phyloP scores from a whole-genome alignment of 2,113 vertebrate genomes.

The Montifringilla adamsi region DNA sequence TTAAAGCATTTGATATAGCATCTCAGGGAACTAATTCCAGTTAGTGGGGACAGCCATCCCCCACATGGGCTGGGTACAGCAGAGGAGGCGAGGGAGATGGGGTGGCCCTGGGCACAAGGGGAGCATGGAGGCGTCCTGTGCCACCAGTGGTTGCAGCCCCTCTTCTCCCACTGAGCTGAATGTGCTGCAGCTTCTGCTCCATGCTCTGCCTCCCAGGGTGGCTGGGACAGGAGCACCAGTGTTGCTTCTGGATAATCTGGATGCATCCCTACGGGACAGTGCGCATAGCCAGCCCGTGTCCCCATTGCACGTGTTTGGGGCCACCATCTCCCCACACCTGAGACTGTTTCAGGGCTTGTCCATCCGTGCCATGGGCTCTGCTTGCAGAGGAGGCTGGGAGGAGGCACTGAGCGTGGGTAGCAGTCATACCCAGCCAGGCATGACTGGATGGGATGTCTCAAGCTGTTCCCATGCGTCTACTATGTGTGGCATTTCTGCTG shows the following conservation, averaged over 20 bases:
- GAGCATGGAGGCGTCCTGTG: neutral
- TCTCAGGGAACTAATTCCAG: neutral
- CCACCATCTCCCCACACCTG: accelerated
- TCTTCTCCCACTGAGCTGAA: neutral
- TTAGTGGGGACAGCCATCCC: neutral
- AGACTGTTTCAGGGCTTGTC: neutral
- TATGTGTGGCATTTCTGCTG: neutral
- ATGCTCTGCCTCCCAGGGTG: accelerated
- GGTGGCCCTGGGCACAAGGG: accelerated
- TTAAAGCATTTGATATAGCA: constrained; percentile 38
- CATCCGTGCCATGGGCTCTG: neutral
- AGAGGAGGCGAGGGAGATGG: accelerated
- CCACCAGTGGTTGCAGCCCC: neutral
- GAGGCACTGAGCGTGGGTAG: accelerated
- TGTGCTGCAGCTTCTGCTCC: accelerated
- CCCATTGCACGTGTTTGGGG: accelerated
- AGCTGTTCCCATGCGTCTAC: neutral
- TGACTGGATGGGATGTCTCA: neutral
- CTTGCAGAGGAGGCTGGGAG: neutral
- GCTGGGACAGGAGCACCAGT: neutral
- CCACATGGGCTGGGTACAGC: neutral
- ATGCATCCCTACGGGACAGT: neutral
- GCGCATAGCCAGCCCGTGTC: neutral
- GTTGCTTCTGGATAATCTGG: neutral
- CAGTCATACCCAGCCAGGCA: neutral